Base-by-base conservation (phyloP, 2,888 invertebrate species). In the Willowsia nigromaculata region DNA sequence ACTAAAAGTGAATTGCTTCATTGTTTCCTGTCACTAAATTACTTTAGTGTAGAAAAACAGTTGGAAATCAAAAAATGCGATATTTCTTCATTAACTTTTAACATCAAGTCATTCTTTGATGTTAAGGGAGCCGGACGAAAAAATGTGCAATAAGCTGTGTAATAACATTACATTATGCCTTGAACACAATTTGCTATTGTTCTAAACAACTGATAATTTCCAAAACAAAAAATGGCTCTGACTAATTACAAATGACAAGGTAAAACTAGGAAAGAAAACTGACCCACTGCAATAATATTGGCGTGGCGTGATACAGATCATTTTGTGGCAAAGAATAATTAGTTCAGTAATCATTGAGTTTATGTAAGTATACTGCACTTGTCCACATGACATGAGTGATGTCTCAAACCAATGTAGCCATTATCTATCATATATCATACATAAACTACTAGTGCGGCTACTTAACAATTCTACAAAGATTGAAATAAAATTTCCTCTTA, bases 171-270 rank as follows among this genome's bases (percentile, higher is more conserved):
- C 25, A 62, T 15, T 11, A 18, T 68, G 68, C n/a, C n/a, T n/a
- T n/a, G 18, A 15, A 68, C 27, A 40, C 40, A 37, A n/a, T 47
- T 50, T 53, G 50, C 25, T 43, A 43, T 71, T 40, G 71, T 43
- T 43, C 22, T 13, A 50, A 53, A 53, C 30, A 78, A 78, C 30
- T 18, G 53, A 53, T 78, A n/a, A 78, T 33, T 7, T n/a, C 53
- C 53, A 78, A 53, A 50, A 33, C 18, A 33, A 15, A n/a, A n/a
- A n/a, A n/a, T n/a, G 33, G 53, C n/a, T 81, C 40, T 50, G 37
- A 59, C 59, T 81, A 81, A 81, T 81, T 81, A 81, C 11, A 59
- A 81, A 30, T 81, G 80, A 81, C 80, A 59, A 59, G 37, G 40
- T 18, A 81, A 40, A 43, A 71, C 37, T 25, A 53, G 27, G 33